Evolutionary conservation across 2,797 vertebrate genomes (phyloP).

Genomic region (Lagocephalus sceleratus): DNA sequence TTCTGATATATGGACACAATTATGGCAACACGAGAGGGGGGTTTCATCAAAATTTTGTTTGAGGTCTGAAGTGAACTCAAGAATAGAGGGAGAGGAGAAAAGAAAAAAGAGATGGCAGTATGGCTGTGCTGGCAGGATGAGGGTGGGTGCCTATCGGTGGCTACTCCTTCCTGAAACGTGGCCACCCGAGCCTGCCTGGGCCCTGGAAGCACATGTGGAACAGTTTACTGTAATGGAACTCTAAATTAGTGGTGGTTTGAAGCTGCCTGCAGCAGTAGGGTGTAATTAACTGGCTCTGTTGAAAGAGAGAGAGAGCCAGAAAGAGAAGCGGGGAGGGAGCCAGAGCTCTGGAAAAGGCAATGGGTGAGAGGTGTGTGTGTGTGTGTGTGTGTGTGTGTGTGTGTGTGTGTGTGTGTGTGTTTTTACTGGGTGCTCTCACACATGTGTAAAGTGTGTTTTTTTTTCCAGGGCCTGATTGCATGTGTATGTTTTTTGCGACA

Average conservation of each 20-base stretch:
- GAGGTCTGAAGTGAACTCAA: constrained; percentile 37
- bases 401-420: constrained; percentile 49
- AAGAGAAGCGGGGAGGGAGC: constrained; percentile 71
- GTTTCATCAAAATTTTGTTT: constrained; percentile 11
- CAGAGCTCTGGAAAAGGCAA: constrained; percentile 62
- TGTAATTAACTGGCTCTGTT: constrained; percentile 87
- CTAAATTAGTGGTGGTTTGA: constrained; percentile 87
- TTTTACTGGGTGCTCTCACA: constrained; percentile 47
- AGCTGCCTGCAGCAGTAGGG: constrained; percentile 84
- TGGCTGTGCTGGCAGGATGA: constrained; percentile 73
- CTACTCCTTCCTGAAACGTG: constrained; percentile 83
- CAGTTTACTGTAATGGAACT: constrained; percentile 88
- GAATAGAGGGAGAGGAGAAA: constrained; percentile 24
- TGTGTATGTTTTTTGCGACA: constrained; percentile 50
- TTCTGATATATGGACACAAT: constrained; percentile 43
- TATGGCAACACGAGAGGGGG: constrained; percentile 40
- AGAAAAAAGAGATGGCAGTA: constrained; percentile 66
- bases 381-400: constrained; percentile 30
- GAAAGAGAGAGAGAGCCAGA: constrained; percentile 75
- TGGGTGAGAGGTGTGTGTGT: constrained; percentile 54
- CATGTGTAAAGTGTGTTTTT: constrained; percentile 38
- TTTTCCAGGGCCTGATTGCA: constrained; percentile 56
- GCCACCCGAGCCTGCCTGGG: constrained; percentile 78
- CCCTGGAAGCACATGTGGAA: constrained; percentile 83
- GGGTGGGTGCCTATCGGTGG: constrained; percentile 74